phyloP scores from a whole-genome alignment of 2,888 invertebrate species.

The Hyles lineata region DNA sequence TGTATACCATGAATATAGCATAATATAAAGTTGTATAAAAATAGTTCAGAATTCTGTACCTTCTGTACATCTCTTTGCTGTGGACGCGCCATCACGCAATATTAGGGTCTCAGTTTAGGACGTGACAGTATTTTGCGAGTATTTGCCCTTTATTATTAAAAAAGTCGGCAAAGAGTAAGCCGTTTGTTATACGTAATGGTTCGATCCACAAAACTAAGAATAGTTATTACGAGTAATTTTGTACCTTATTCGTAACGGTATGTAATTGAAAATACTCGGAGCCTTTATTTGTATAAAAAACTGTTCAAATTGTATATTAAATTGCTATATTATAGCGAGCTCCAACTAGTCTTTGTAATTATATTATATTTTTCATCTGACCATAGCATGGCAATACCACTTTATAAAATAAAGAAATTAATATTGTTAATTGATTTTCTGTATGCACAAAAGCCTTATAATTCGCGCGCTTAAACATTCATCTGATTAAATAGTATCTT shows the following conservation, averaged over 20 bases:
- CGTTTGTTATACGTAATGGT: conserved; percentile 26
- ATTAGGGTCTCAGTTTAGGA: conserved; percentile 53
- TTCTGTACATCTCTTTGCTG: conserved; percentile 20
- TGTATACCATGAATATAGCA: too few species aligned
- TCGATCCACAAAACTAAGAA: conserved; percentile 17
- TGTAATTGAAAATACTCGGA: not conserved
- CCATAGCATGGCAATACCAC: too few species aligned
- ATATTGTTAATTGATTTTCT: too few species aligned
- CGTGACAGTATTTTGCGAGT: conserved; percentile 62
- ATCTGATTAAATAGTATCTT: not conserved
- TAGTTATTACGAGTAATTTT: conserved; percentile 18
- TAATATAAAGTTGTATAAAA: not conserved
- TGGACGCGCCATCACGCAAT: conserved; percentile 45
- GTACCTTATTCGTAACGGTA: not conserved
- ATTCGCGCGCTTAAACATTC: too few species aligned
- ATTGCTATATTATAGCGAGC: too few species aligned
- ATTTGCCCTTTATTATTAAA: conserved; percentile 59
- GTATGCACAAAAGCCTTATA: too few species aligned
- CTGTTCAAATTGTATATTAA: not conserved
- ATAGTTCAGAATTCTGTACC: not conserved
- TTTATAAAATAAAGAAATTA: too few species aligned
- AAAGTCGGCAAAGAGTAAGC: conserved; percentile 41
- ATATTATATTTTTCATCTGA: too few species aligned
- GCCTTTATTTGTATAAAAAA: not conserved
- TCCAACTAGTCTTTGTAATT: too few species aligned